Percentiles rank a stretch among this genome's conserved stretches.
These are phyloP conservation scores for Cephalotes varians DNA, from an alignment of 2,888 invertebrate genomes.

Conservation along the genomic window DNA sequence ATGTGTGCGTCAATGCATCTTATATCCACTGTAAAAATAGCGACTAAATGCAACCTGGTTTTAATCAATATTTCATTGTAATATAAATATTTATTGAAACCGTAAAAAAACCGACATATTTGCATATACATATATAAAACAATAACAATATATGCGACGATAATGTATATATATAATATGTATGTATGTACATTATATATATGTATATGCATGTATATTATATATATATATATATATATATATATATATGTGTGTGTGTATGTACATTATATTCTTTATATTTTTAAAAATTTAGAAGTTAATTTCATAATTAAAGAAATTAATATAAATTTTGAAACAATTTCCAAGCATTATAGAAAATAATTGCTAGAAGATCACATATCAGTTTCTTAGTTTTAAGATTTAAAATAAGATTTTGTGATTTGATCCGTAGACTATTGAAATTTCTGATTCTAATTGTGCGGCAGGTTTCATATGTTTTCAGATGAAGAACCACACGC, in stretches of 20 bases:
- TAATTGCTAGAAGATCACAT: not conserved
- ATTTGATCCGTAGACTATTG: not conserved
- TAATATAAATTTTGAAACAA: not conserved
- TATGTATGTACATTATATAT: not conserved
- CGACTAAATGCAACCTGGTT: not conserved
- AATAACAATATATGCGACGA: too few species aligned
- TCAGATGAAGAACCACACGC: constrained; percentile 59
- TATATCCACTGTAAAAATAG: constrained; percentile 14
- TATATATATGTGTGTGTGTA: not conserved
- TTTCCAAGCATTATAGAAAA: not conserved
- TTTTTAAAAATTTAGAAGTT: not conserved
- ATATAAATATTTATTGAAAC: constrained; percentile 13
- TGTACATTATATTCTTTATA: too few species aligned
- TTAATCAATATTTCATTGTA: constrained; percentile 16
- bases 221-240: not conserved
- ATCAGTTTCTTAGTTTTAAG: not conserved
- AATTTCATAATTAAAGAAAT: not conserved
- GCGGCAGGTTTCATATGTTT: constrained; percentile 40
- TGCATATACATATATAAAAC: not conserved
- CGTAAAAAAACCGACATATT: not conserved
- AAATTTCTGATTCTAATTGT: constrained; percentile 47
- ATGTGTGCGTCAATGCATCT: not conserved
- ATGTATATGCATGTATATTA: not conserved
- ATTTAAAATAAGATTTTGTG: not conserved
- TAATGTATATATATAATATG: not conserved